Evolutionary conservation across 2,113 vertebrate genomes (phyloP), one percentile per base, ranked within the genome.

Genomic region (Vulpes lagopus): DNA sequence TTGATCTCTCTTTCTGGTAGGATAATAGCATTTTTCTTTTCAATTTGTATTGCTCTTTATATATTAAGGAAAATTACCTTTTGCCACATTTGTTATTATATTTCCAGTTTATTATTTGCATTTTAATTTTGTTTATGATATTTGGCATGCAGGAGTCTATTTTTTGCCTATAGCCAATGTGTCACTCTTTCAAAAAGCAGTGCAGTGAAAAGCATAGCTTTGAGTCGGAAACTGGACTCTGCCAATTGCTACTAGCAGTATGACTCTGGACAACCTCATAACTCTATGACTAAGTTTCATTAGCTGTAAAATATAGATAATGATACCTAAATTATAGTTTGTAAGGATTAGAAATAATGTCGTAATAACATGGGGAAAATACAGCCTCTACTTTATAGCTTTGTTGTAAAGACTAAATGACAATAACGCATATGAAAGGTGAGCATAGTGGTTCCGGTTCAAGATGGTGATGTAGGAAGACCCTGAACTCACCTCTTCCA

Each of bases 51-150:
- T 82, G 25, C 51, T 73, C 15, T 84, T 62, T 74, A 23, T 53
- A 84, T 84, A 74, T 51, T 84, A 62, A 69, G 10, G 19, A 25
- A 60, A 62, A 74, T 92, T 62, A 35, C 7, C 10, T 35, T 82
- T 84, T 76, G 55, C 16, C 30, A 74, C 38, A 35, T 51, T 73
- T 49, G 53, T 60, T 60, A 60, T 32, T 62, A 62, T 71, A 74
- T 83, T 11, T 2, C 7, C 53, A 91, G 51, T 43, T 53, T 32
- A 55, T 62, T 59, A 62, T 38, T 93, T 74, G 43, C 43, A 69
- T 85, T 95, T 85, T 49, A 79, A 79, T 95, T 69, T 59, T 79
- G 23, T 84, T 95, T 69, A 76, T 86, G 32, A 62, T 83, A 19
- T 65, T 82, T n/a, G 15, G 16, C 27, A 76, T 76, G n/a, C 27